phyloP scores from a whole-genome alignment of 2,113 vertebrate species.

The Hyaena hyaena region DNA sequence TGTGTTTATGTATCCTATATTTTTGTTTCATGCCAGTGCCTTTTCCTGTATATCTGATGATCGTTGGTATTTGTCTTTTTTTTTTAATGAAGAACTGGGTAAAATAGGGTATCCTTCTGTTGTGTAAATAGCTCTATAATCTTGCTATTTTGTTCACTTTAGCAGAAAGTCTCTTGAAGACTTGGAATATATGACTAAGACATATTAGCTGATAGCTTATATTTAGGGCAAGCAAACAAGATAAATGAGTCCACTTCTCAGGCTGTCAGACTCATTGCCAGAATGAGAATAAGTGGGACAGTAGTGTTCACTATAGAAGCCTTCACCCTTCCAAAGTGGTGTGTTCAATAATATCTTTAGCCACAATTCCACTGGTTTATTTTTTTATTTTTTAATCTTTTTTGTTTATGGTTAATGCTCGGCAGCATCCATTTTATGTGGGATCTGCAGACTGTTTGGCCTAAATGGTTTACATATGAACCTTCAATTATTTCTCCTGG shows the following conservation, averaged over 20 bases:
- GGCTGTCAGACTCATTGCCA: not conserved
- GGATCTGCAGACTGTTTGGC: not conserved
- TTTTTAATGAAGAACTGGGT: not conserved
- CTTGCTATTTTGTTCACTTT: not conserved
- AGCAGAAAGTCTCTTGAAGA: not conserved
- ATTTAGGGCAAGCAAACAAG: not conserved
- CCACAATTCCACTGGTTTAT: not conserved
- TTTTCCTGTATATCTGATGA: not conserved
- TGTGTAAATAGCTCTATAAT: not conserved
- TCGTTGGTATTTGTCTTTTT: not conserved
- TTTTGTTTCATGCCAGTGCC: not conserved
- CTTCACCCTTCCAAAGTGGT: slow-evolving; percentile 16
- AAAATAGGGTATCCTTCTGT: not conserved
- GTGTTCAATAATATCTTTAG: not conserved
- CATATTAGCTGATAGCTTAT: not conserved
- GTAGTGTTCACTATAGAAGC: not conserved
- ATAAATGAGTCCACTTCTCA: not conserved
- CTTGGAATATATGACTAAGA: not conserved
- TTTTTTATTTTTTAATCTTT: not conserved
- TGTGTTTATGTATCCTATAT: not conserved
- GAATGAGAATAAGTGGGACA: not conserved
- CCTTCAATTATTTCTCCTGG: not conserved
- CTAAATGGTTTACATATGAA: not conserved
- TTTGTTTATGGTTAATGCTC: not conserved
- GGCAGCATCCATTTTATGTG: not conserved